Evolutionary conservation across 2,797 vertebrate species (phyloP).

Genomic region (Amblyraja radiata): DNA sequence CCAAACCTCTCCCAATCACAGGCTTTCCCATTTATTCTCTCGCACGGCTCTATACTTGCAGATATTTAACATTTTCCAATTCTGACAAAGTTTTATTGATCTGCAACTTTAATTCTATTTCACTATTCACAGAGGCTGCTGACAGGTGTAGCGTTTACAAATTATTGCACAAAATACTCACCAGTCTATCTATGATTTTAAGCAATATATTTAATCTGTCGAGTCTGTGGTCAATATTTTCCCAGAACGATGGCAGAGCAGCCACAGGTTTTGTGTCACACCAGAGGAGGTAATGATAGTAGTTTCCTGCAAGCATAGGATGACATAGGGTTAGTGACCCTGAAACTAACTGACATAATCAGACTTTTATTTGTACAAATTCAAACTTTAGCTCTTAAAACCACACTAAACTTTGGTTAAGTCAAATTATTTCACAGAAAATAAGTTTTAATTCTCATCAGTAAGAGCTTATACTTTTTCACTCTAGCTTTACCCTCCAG

Average conservation of each 20-base stretch:
- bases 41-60: neutral
- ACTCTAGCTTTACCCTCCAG: too few species aligned
- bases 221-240: constrained; percentile 49
- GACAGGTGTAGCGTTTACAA: neutral
- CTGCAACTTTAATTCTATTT: neutral
- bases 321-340: neutral
- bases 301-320: constrained; percentile 45
- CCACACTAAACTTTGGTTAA: too few species aligned
- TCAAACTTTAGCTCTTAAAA: neutral
- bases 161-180: constrained; percentile 43
- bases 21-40: neutral
- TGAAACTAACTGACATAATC: neutral
- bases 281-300: constrained; percentile 58
- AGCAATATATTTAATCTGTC: constrained; percentile 51
- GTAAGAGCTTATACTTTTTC: neutral
- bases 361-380: neutral
- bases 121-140: neutral
- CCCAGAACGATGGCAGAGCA: constrained; percentile 54
- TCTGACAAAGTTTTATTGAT: neutral
- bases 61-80: neutral
- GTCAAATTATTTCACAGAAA: too few species aligned
- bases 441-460: neutral
- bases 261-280: constrained; percentile 55
- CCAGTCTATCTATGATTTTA: constrained; percentile 46
- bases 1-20: neutral